Conservation (phyloP, 2,797 vertebrate species). For the Harpagifer antarcticus region DNA sequence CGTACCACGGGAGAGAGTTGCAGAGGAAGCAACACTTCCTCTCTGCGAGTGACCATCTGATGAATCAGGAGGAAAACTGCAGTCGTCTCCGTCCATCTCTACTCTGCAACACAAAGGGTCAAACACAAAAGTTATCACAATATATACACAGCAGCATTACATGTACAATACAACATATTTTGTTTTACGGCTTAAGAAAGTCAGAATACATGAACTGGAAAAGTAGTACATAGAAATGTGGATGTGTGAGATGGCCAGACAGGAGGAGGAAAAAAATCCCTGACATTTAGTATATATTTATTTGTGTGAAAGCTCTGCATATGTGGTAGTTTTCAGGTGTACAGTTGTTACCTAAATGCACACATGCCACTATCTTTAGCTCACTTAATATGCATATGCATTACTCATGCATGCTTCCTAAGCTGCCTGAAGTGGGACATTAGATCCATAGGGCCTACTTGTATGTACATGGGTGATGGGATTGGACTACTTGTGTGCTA, state of each 20-base stretch:
- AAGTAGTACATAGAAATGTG: background rate
- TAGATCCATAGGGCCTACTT: background rate
- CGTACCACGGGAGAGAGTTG: slow-evolving; percentile 86
- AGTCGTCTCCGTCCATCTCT: slow-evolving; percentile 90
- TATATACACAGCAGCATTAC: background rate
- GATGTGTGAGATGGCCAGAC: no score
- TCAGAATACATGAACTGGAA: background rate
- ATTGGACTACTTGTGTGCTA: background rate
- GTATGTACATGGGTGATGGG: background rate
- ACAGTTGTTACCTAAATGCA: background rate
- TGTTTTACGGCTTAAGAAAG: background rate
- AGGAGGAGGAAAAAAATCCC: background rate
- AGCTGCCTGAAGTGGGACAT: background rate
- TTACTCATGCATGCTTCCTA: background rate
- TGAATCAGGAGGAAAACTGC: slow-evolving; percentile 79
- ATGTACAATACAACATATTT: background rate
- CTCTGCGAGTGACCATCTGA: slow-evolving; percentile 87
- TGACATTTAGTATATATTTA: background rate
- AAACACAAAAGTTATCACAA: slow-evolving; percentile 18
- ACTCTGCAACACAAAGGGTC: slow-evolving; percentile 53
- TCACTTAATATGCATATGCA: background rate
- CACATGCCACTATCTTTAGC: background rate
- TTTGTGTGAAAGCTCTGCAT: background rate
- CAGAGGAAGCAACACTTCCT: slow-evolving; percentile 91
- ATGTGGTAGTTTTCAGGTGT: background rate